A percentile compares a stretch with the other conserved stretches of the same genome.
These are phyloP conservation scores for Chionoecetes opilio DNA, from an alignment of 1,140 invertebrate genomes.

Conservation along the genomic window DNA sequence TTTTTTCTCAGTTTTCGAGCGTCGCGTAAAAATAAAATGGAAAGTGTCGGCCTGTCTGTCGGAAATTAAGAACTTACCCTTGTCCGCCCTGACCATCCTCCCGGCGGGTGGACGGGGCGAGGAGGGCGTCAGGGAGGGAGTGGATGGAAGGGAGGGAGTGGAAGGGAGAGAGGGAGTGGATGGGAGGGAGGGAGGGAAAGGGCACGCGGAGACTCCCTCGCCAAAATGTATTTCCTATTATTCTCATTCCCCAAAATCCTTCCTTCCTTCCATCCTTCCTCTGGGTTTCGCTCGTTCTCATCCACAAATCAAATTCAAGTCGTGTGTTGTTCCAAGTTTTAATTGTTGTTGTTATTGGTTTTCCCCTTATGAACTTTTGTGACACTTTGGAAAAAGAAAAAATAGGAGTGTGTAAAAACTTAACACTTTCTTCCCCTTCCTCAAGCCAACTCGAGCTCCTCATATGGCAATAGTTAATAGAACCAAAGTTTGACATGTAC, in stretches of 20 bases:
- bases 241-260: constrained; percentile 32
- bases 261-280: constrained; percentile 23
- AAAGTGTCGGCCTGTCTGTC: constrained; percentile 58
- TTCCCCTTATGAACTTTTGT: neutral
- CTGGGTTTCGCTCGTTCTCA: constrained; percentile 38
- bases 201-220: neutral
- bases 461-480: constrained; percentile 73
- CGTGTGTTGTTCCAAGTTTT: neutral
- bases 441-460: neutral
- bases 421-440: neutral
- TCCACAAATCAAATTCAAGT: neutral
- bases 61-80: constrained; percentile 73
- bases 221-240: constrained; percentile 69
- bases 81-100: constrained; percentile 15
- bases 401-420: neutral
- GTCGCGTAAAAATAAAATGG: constrained; percentile 57
- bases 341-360: neutral
- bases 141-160: neutral
- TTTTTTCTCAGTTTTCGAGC: neutral
- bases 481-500: constrained; percentile 67
- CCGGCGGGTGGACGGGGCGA: constrained; percentile 43
- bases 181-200: neutral
- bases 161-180: neutral
- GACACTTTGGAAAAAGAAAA: neutral
- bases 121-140: constrained; percentile 34